These are phyloP conservation scores for Oreochromis grahami DNA, from an alignment of 2,797 vertebrate species.

Conservation along the genomic window DNA sequence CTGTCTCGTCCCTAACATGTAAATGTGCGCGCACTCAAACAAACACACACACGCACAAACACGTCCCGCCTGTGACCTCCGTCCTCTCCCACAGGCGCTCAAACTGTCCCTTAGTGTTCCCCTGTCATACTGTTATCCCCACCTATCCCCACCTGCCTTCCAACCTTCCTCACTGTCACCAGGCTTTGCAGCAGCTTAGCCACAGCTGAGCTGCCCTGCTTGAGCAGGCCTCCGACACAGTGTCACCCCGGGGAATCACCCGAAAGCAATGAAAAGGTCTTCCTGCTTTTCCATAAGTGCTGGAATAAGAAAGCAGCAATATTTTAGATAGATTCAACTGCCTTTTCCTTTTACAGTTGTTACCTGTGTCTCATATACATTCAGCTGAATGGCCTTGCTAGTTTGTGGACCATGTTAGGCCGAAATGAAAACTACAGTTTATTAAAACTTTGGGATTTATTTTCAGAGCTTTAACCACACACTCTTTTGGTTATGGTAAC, in stretches of 20 bases:
- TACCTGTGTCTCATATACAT: not conserved
- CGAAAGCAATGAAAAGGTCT: not conserved
- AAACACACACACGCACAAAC: not conserved
- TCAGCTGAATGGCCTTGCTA: not conserved
- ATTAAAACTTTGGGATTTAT: not conserved
- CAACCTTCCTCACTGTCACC: slow-evolving; percentile 49
- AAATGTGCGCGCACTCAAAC: not conserved
- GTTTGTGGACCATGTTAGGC: too few relatives aligned
- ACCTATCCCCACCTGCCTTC: not conserved
- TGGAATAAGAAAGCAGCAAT: not conserved
- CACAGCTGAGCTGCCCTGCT: slow-evolving; percentile 24
- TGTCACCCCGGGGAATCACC: slow-evolving; percentile 6
- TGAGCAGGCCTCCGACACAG: not conserved
- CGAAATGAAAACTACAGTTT: not conserved
- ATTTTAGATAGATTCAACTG: not conserved
- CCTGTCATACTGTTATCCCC: slow-evolving; percentile 33
- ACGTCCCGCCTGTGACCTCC: not conserved
- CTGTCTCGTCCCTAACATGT: slow-evolving; percentile 3
- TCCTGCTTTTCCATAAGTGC: not conserved
- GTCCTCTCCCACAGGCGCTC: slow-evolving; percentile 9
- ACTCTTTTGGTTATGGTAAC: not conserved
- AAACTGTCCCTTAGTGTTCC: slow-evolving; percentile 9
- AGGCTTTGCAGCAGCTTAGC: slow-evolving; percentile 29
- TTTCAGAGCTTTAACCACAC: not conserved
- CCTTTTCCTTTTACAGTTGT: not conserved